Base-by-base conservation (phyloP, 2,113 vertebrate species). In the Myiozetetes cayanensis region DNA sequence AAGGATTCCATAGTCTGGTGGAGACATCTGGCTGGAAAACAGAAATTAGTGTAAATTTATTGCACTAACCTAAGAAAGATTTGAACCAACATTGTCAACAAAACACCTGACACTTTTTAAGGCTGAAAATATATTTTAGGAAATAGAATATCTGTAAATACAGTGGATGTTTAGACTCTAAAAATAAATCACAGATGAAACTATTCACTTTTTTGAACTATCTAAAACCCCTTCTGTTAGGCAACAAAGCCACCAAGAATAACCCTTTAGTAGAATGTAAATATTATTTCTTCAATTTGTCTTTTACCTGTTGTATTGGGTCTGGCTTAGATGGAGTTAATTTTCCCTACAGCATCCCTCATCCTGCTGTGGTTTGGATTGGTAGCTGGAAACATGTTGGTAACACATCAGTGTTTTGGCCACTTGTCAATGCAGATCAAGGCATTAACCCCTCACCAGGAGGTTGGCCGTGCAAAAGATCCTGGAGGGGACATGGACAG, bases 21-120 rank as follows among this genome's bases (percentile, higher is more conserved):
- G 92, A 94, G 87, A 87, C 76, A 93, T 92, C 95, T 94, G 94
- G 43, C 73, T 94, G 87, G 85, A 94, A 96, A 87, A 52, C 33
- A 82, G 72, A 85, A 93, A 96, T 93, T n/a, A 86, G 78, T 67
- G 44, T 24, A 77, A 91, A 87, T 87, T 90, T 90, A 73, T 90
- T 87, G 21, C 44, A 15, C 8, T 76, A 58, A 56, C 10, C 23
- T 74, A 85, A 76, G 67, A 58, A 43, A 63, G 3, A n/a, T 59
- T 74, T 52, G 12, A 68, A 37, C 10, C 55, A 90, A 71, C 6
- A 50, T 19, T 9, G 56, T 84, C 75, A 80, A 33, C 13, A 67
- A 77, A 61, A 14, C 7, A 35, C 18, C 8, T 77, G n/a, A 50
- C 62, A 20, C 1, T 63, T 83, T 89, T 77, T 43, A 31, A 80